Evolutionary conservation across 2,113 vertebrate species (phyloP), one percentile per base, ranked within the genome.

Genomic region (Neodon shergylaensis): DNA sequence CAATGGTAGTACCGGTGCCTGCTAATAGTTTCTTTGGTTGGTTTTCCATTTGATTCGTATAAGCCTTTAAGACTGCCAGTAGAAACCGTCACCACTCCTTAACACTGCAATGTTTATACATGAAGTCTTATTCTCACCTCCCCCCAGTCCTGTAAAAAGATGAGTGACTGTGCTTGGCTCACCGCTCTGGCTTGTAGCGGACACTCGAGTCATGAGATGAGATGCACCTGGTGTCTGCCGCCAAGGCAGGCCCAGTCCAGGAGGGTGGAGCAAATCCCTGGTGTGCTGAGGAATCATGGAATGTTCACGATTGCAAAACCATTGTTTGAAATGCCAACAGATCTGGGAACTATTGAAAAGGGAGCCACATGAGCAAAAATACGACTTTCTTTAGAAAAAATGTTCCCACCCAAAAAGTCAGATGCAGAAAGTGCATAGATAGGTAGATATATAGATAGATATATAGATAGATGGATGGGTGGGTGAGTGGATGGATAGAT

Each of bases 101-200:
- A 14, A 13, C 76, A 33, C 87, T 76, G 66, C 90, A 92, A 36
- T 83, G 36, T 90, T 98, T 97, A 92, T 91, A 63, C 76, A 92
- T 73, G 74, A 97, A 90, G 86, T 96, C 92, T 97, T 95, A 61
- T 98, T 98, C 83, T 74, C 70, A 36, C 72, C 97, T 92, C 85
- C 73, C 68, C 3, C 74, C n/a, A 7, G 86, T 97, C 96, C 7
- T 81, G 93, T 96, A 92, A 96, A 88, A 85, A 91, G 94, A 79
- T 95, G 93, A 97, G 93, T 66, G 94, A 90, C 65, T 47, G n/a
- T 10, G 24, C 63, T 31, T 92, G 91, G 85, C 70, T 92, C 66
- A 1, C 42, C 78, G 85, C 12, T 83, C 11, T 39, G 66, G 19
- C 78, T 88, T 42, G 19, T 66, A 22, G 78, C 42, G 83, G 83